These are phyloP conservation scores for Labrus mixtus DNA, from an alignment of 2,113 vertebrate genomes.

Conservation along the genomic window DNA sequence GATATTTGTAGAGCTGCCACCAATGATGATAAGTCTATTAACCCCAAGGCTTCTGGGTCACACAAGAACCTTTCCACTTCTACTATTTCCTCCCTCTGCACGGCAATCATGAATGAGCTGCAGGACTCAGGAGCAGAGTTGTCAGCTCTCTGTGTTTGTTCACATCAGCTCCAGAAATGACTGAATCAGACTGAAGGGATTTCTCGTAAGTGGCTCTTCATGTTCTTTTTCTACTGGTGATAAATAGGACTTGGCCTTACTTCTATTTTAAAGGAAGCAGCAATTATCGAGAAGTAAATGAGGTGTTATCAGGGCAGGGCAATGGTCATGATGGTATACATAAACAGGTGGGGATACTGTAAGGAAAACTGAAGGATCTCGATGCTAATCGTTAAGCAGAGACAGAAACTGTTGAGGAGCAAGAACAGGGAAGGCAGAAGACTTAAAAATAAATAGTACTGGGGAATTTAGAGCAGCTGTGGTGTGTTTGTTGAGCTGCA, in stretches of 20 bases:
- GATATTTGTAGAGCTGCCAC: conserved; percentile 47
- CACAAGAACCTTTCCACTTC: conserved; percentile 46
- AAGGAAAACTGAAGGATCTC: conserved; percentile 34
- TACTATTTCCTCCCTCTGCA: conserved; percentile 25
- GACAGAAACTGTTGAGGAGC: conserved; percentile 8
- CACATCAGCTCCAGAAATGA: conserved; percentile 42
- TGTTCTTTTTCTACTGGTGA: conserved; percentile 50
- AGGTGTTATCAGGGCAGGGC: conserved; percentile 48
- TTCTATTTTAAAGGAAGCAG: conserved; percentile 32
- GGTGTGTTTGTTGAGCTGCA: conserved; percentile 1
- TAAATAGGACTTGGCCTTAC: conserved; percentile 49
- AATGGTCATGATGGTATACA: conserved; percentile 39
- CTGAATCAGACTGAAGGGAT: conserved; percentile 39
- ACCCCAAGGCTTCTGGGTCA: conserved; percentile 51
- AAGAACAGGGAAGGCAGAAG: neutral
- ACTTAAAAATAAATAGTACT: neutral
- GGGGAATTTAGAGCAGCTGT: too few species aligned
- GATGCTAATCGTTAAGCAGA: conserved; percentile 38
- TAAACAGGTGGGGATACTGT: conserved; percentile 36
- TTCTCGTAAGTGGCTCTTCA: conserved; percentile 52
- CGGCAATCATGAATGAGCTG: conserved; percentile 49
- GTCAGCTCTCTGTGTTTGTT: conserved; percentile 29
- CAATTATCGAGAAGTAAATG: conserved; percentile 54
- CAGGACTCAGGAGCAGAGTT: conserved; percentile 27
- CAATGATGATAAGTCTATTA: conserved; percentile 63